Percentiles rank a stretch among this genome's conserved stretches.
Evolutionary conservation across 2,797 vertebrate genomes (phyloP).

Genomic region (Karalla daura): DNA sequence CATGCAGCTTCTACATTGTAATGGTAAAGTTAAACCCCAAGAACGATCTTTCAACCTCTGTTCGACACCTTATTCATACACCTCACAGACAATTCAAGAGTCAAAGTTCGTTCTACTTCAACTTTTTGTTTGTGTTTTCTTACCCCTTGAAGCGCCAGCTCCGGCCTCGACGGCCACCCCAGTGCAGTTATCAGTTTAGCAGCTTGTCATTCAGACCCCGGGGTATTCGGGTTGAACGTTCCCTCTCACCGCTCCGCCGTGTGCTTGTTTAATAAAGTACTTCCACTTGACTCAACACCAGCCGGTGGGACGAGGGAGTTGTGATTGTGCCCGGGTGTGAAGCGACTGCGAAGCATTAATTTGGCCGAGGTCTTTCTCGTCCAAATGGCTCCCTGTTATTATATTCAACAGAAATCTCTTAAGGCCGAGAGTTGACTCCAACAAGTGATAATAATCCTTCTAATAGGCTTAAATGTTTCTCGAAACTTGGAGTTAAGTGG

Average conservation of each 20-base stretch:
- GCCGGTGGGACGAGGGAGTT: conserved; percentile 43
- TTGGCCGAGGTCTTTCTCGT: conserved; percentile 16
- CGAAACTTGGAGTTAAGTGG: conserved; percentile 60
- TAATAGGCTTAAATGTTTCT: conserved; percentile 50
- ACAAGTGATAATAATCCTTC: conserved; percentile 45
- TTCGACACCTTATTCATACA: not conserved
- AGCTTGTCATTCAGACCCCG: conserved; percentile 66
- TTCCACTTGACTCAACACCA: conserved; percentile 61
- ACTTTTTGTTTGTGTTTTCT: not conserved
- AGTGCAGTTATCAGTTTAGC: conserved; percentile 59
- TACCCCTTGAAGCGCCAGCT: conserved; percentile 14
- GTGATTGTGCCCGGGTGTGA: conserved; percentile 40
- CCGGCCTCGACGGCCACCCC: conserved; percentile 10
- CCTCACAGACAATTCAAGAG: not conserved
- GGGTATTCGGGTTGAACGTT: conserved; percentile 53
- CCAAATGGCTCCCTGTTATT: conserved; percentile 34
- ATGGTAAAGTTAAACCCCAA: not conserved
- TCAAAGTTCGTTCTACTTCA: not conserved
- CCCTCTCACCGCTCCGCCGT: conserved; percentile 39
- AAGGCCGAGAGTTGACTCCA: conserved; percentile 24
- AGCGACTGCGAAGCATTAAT: conserved; percentile 33
- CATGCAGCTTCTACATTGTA: not conserved
- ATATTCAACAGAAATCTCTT: conserved; percentile 37
- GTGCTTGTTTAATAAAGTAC: conserved; percentile 63
- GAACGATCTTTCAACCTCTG: not conserved